Evolutionary conservation across 2,797 vertebrate genomes (phyloP), one percentile per base, ranked within the genome.

Genomic region (Apogon talboti): DNA sequence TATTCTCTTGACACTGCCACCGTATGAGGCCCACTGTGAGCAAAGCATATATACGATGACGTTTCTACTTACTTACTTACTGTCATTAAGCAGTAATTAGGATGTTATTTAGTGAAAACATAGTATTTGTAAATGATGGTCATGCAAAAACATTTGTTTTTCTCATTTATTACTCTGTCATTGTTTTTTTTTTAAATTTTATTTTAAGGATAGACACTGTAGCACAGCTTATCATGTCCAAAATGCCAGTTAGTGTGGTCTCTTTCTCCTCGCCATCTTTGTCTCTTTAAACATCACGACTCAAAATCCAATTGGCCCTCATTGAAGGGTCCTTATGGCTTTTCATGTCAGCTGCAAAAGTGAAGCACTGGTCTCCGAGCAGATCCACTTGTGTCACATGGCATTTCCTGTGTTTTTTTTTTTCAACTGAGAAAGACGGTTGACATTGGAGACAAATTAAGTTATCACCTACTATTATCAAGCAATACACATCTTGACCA

Each of bases 281-380:
- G 53, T 59, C 56, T 74, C 62, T 78, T 61, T 53, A 69, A 81
- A 71, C 71, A 41, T 88, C 72, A 84, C n/a, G 50, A 80, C 79
- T 70, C 66, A 52, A 70, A 78, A 77, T 81, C 70, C 75, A 79
- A 69, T 66, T 56, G 80, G 70, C 24, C 59, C 66, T 49, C 63
- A 44, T 66, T 87, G 57, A 86, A 86, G 74, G 49, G 76, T 79
- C 66, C 81, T 89, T 55, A 6, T 75, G 74, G 77, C 76, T 82
- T 85, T 84, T 85, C 69, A 87, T 86, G 79, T 77, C 7, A 19
- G 52, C 53, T 64, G 51, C 53, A 70, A 67, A 64, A 83, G 44
- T 85, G 84, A 79, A 51, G 74, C 65, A 77, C 76, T 70, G 64
- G 59, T 78, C 66, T 85, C 67, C 30, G 33, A 80, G 63, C 55